These are phyloP conservation scores for Meloidogyne floridensis DNA, from an alignment of 1,140 invertebrate genomes.

Conservation along the genomic window DNA sequence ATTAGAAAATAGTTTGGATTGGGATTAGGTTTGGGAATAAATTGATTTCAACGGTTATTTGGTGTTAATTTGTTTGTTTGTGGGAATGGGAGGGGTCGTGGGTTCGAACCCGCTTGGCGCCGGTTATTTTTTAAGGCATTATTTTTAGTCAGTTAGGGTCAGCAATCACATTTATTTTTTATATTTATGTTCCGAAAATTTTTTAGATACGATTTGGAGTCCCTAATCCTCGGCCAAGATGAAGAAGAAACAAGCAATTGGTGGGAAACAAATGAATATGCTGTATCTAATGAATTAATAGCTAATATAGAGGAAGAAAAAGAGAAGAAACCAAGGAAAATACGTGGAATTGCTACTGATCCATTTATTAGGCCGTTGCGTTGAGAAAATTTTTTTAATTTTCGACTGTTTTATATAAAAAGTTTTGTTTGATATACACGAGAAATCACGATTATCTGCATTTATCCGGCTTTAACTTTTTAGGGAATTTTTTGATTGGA, in stretches of 20 bases:
- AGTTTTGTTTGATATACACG: too few species aligned
- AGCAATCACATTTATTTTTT: not conserved
- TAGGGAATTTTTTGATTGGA: too few species aligned
- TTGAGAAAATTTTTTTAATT: not conserved
- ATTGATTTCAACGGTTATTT: too few species aligned
- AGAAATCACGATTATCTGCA: too few species aligned
- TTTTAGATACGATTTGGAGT: slow-evolving; percentile 18
- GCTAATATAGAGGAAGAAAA: not conserved
- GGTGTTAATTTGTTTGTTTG: too few species aligned
- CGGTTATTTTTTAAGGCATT: too few species aligned
- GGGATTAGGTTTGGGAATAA: too few species aligned
- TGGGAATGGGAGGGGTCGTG: too few species aligned
- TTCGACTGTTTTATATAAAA: too few species aligned
- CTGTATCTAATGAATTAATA: not conserved
- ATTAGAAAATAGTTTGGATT: not conserved
- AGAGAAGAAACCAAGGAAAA: not conserved
- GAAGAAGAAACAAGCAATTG: not conserved
- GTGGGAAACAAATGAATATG: not conserved
- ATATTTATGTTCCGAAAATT: not conserved
- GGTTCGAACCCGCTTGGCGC: too few species aligned
- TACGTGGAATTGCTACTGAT: not conserved
- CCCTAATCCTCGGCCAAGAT: slow-evolving; percentile 4
- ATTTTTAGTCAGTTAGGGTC: too few species aligned
- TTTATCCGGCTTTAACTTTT: too few species aligned
- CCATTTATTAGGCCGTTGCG: not conserved